Conservation (phyloP, 2,888 invertebrate genomes). For the Dendrolimus houi region DNA sequence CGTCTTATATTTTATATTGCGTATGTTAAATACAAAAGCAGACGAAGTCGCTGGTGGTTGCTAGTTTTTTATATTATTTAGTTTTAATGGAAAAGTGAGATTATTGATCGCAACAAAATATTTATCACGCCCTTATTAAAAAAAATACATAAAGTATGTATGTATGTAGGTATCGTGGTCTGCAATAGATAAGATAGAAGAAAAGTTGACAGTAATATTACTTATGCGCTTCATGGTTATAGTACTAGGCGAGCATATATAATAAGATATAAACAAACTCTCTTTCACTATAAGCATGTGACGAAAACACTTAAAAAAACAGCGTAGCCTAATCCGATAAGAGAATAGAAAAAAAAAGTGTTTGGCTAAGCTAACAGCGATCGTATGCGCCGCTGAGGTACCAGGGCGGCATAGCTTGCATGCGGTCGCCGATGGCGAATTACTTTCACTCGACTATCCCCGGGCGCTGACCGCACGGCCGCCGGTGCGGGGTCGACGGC, state of each 20-base stretch:
- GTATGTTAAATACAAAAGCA: no score
- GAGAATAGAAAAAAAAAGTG: constrained; percentile 5
- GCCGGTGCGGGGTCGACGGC: constrained; percentile 57
- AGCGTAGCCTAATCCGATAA: background rate
- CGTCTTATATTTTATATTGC: no score
- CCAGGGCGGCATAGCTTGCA: constrained; percentile 60
- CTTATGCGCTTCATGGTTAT: background rate
- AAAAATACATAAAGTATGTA: no score
- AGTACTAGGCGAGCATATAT: background rate
- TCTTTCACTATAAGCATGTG: background rate
- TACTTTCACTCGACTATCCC: constrained; percentile 74
- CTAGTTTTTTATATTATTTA: no score
- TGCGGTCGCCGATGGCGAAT: constrained; percentile 67
- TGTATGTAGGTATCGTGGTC: no score
- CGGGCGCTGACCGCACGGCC: constrained; percentile 69
- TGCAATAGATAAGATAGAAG: no score
- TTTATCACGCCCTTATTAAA: no score
- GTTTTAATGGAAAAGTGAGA: no score
- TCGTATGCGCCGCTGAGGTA: constrained; percentile 24
- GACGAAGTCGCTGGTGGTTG: no score
- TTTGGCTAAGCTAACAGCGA: constrained; percentile 15
- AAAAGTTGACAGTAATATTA: no score
- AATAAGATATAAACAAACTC: background rate
- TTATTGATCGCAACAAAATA: no score
- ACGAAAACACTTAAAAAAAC: background rate